Base-by-base conservation (phyloP, 1,140 invertebrate genomes). In the Heliconius nattereri region DNA sequence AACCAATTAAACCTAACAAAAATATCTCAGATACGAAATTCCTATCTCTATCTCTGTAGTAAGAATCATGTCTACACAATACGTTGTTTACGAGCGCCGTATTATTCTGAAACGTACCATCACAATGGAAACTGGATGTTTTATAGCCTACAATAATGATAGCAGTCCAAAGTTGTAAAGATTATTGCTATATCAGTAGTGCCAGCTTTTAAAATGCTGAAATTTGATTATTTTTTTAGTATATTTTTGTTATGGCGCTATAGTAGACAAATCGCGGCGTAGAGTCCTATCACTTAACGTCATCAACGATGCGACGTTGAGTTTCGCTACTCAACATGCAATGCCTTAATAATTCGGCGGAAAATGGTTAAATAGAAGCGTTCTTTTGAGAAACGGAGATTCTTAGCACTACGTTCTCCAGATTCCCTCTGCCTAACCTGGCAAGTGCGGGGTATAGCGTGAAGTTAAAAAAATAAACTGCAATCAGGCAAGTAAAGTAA, bases 101-200 rank as follows among this genome's bases (percentile, higher is more conserved):
- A 66, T 66, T 66, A 66, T 66, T 29, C 60, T 66, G 60, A 66
- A 66, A 66, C 60, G 60, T 23, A 66, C 60, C 9, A 66, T 66
- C 29, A 66, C 26, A 66, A 66, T 66, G 11, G 60, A 26, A 66
- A 16, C 60, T 66, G 26, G 60, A 66, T 66, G 60, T 66, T 66
- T 66, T 66, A 66, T 26, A 26, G 60, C 60, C 60, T 11, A 66
- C 60, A 13, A 26, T 66, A 66, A 66, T 66, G 60, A 66, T 66
- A 29, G 60, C 11, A 66, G 26, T 16, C 11, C 60, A 66, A 29
- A 66, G 60, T 66, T 66, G 23, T 66, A 66, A 66, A 66, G 23
- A 66, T 16, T 66, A 66, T 66, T 26, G 23, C 2, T 66, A 26
- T 57, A 57, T 57, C 20, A 57, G 54, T 8, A 57, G 20, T 23